These are phyloP conservation scores for Hepsetus odoe DNA, from an alignment of 2,113 vertebrate genomes.

Conservation along the genomic window DNA sequence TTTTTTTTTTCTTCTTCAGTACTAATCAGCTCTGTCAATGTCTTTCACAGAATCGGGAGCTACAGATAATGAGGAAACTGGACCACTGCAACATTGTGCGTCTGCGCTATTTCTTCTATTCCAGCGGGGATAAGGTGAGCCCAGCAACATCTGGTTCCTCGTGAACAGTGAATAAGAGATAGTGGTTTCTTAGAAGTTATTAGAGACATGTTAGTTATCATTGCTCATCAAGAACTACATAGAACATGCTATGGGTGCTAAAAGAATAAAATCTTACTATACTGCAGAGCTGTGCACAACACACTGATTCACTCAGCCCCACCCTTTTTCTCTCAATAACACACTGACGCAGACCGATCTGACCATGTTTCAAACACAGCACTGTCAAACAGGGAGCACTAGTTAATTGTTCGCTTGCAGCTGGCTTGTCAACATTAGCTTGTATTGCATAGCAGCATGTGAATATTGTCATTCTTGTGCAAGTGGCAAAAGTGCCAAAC, in stretches of 20 bases:
- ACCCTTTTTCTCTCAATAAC: too few relatives aligned
- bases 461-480: too few relatives aligned
- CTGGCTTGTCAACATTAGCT: too few relatives aligned
- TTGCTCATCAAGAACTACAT: background rate
- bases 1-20: background rate
- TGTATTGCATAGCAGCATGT: too few relatives aligned
- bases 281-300: too few relatives aligned
- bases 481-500: too few relatives aligned
- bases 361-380: too few relatives aligned
- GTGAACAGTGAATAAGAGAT: background rate
- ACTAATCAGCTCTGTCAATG: background rate
- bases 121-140: constrained; percentile 88
- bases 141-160: background rate
- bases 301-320: too few relatives aligned
- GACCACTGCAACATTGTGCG: constrained; percentile 92
- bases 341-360: too few relatives aligned
- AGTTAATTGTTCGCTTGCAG: too few relatives aligned
- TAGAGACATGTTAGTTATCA: background rate
- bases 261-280: too few relatives aligned
- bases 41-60: constrained; percentile 83
- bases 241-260: background rate
- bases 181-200: background rate
- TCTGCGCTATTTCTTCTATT: constrained; percentile 91
- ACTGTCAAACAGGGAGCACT: too few relatives aligned
- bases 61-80: constrained; percentile 90